These are phyloP conservation scores for Macquaria ambigua DNA, from an alignment of 2,113 vertebrate species.

Conservation along the genomic window DNA sequence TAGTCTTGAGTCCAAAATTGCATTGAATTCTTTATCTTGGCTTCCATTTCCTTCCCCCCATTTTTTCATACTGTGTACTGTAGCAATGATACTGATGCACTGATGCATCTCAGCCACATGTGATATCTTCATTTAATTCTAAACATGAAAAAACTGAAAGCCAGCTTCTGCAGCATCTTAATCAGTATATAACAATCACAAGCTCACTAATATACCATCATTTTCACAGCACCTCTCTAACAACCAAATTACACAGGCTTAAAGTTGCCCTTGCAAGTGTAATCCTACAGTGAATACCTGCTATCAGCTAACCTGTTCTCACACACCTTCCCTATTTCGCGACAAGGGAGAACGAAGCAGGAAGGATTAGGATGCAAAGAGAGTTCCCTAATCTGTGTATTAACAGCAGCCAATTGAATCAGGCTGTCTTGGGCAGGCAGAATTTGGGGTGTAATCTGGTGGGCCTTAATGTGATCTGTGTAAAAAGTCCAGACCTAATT, in stretches of 20 bases:
- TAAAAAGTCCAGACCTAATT: conserved; percentile 68
- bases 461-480: conserved; percentile 61
- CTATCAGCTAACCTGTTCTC: conserved; percentile 69
- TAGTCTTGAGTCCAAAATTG: background rate
- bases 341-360: conserved; percentile 54
- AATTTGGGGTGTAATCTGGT: conserved; percentile 71
- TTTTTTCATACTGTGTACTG: background rate
- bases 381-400: conserved; percentile 78
- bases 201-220: background rate
- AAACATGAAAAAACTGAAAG: conserved; percentile 1
- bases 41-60: background rate
- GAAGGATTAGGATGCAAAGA: conserved; percentile 71
- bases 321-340: conserved; percentile 61
- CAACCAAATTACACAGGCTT: conserved; percentile 64
- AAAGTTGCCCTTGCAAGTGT: conserved; percentile 63
- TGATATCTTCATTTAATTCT: background rate
- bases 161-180: background rate
- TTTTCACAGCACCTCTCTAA: conserved; percentile 42
- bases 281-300: conserved; percentile 66
- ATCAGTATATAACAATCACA: conserved; percentile 3
- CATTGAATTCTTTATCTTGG: background rate
- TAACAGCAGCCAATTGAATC: conserved; percentile 76
- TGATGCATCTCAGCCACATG: background rate
- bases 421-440: conserved; percentile 52
- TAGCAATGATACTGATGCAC: background rate